Base-by-base conservation (phyloP, 2,888 invertebrate genomes). In the Lasius platythorax region DNA sequence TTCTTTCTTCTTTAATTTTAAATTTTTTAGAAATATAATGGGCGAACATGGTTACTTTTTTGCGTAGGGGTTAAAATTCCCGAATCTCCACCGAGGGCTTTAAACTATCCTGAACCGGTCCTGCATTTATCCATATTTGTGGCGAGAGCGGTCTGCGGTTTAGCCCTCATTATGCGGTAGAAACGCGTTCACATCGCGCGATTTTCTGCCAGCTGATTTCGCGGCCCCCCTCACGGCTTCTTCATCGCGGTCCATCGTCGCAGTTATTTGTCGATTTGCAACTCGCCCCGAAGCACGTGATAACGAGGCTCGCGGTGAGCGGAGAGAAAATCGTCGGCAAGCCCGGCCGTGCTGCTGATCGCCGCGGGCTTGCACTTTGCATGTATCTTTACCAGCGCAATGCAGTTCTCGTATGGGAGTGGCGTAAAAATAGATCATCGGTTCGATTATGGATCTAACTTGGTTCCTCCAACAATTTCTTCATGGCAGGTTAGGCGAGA, bases 111-210 rank as follows among this genome's bases (percentile, higher is more conserved):
- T 12, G 63, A 53, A 83, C 82, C 84, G 61, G 61, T 66, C 75
- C 83, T 64, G 73, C 73, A 58, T 79, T 84, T 73, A 79, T 87
- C 86, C 81, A 85, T 75, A 70, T 85, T 61, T 70, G 83, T 46
- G 85, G 83, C 75, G 78, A 87, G 87, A 70, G 82, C 56, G 84
- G 88, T 86, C 85, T 92, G 90, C 86, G 92, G 92, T 92, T 92
- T 91, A 89, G 91, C 88, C 91, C 92, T 91, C 92, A 90, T 92
- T 92, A 92, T 90, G 86, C 88, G 89, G 91, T 87, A 82, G 68
- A 85, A 85, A 86, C 68, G 85, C 85, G 75, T 66, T 90, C 85
- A 79, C 72, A 67, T 81, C 72, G 83, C 70, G 85, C 83, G 88
- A 87, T 87, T 89, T 90, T 85, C 90, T 90, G 82, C 73, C 81